phyloP scores from a whole-genome alignment of 2,113 vertebrate genomes.

The Myrmecophaga tridactyla region DNA sequence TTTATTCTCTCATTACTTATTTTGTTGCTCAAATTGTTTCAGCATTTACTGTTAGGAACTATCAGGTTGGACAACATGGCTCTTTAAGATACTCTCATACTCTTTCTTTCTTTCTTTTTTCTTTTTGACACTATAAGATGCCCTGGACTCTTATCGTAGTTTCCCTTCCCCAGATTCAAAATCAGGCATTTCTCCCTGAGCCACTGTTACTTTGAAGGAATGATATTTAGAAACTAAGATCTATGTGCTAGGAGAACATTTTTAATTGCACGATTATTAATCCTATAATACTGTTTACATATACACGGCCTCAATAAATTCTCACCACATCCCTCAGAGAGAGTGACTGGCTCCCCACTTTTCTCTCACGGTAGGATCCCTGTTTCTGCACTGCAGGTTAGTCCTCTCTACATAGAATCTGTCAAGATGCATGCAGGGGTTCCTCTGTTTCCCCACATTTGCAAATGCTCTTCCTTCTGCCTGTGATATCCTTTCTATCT shows the following conservation, averaged over 20 bases:
- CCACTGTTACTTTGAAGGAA: neutral
- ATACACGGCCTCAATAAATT: neutral
- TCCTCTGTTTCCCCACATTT: neutral
- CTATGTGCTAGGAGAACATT: neutral
- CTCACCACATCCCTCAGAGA: neutral
- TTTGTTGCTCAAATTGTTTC: neutral
- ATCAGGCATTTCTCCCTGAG: neutral
- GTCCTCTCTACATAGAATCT: neutral
- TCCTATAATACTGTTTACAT: neutral
- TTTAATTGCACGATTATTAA: neutral
- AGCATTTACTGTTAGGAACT: neutral
- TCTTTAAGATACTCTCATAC: neutral
- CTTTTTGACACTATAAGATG: neutral
- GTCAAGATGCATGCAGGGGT: neutral
- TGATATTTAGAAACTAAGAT: neutral
- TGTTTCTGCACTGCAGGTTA: neutral
- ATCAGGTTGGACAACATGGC: neutral
- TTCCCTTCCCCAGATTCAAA: neutral
- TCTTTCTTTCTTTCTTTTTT: neutral
- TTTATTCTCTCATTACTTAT: neutral
- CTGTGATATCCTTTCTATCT: neutral
- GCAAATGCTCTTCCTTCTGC: neutral
- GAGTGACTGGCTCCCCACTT: neutral
- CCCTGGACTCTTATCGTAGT: neutral
- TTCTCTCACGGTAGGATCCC: neutral